These are phyloP conservation scores for Apodemia duryi DNA, from an alignment of 2,888 invertebrate species.

Conservation along the genomic window DNA sequence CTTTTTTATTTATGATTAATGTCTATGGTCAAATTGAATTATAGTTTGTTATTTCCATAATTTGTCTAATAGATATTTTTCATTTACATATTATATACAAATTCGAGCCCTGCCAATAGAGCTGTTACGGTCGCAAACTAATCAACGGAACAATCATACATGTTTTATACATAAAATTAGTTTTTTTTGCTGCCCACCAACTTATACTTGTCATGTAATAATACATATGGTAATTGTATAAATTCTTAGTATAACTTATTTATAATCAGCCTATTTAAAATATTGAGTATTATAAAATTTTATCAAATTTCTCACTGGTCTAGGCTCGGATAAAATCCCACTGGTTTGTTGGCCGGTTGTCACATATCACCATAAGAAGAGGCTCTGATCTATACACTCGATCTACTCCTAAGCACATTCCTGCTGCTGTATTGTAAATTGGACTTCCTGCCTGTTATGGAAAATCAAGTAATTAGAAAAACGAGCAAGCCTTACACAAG, in stretches of 20 bases:
- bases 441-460: constrained; percentile 83
- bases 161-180: too few species aligned
- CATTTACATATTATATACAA: too few species aligned
- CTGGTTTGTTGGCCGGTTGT: constrained; percentile 58
- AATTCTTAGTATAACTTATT: background rate
- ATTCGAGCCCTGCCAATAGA: too few species aligned
- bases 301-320: background rate
- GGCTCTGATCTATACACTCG: constrained; percentile 52
- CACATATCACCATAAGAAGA: constrained; percentile 66
- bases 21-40: too few species aligned
- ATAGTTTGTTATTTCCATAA: too few species aligned
- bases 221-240: background rate
- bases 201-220: background rate
- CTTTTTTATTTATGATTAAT: too few species aligned
- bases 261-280: background rate
- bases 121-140: too few species aligned
- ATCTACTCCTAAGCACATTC: constrained; percentile 87
- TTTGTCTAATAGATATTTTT: too few species aligned
- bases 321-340: constrained; percentile 58
- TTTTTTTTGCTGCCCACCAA: too few species aligned
- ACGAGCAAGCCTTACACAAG: too few species aligned
- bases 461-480: background rate
- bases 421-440: constrained; percentile 91
- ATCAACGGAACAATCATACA: too few species aligned
- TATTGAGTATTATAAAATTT: background rate